phyloP scores from a whole-genome alignment of 2,888 invertebrate species.

The Camponotus fellah region DNA sequence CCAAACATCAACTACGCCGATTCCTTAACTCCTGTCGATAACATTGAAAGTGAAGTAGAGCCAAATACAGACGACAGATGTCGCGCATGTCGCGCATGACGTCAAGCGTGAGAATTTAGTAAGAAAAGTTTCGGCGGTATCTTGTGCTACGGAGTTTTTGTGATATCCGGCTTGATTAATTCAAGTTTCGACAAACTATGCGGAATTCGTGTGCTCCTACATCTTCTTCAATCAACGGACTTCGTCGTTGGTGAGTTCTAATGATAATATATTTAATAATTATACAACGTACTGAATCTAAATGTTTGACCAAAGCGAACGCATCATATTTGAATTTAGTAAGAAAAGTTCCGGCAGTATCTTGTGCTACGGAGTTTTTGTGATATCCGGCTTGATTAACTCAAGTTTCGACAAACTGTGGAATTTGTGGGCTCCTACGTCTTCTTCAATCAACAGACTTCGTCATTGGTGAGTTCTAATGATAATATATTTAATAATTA shows the following conservation, averaged over 20 bases:
- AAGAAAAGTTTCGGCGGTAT: not conserved
- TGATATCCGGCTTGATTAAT: not conserved
- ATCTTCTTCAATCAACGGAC: not conserved
- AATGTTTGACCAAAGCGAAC: too few relatives aligned
- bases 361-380: not conserved
- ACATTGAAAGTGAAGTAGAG: not conserved
- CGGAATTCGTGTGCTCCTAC: not conserved
- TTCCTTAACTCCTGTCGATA: conserved; percentile 60
- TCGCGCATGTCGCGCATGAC: conserved; percentile 47
- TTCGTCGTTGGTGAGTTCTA: too few relatives aligned
- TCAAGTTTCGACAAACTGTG: not conserved
- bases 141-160: not conserved
- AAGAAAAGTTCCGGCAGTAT: not conserved
- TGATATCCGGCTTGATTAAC: not conserved
- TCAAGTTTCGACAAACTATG: not conserved
- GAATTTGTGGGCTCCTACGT: not conserved
- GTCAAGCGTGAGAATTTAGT: conserved; percentile 8
- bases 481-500: not conserved
- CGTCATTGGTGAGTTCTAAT: too few relatives aligned
- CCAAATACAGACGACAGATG: conserved; percentile 56
- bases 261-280: not conserved
- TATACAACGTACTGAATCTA: not conserved
- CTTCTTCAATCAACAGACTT: not conserved
- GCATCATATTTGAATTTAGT: not conserved
- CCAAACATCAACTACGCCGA: not conserved